Evolutionary conservation across 2,113 vertebrate species (phyloP), one percentile per base, ranked within the genome.

Genomic region (Speoplatyrhinus poulsoni): DNA sequence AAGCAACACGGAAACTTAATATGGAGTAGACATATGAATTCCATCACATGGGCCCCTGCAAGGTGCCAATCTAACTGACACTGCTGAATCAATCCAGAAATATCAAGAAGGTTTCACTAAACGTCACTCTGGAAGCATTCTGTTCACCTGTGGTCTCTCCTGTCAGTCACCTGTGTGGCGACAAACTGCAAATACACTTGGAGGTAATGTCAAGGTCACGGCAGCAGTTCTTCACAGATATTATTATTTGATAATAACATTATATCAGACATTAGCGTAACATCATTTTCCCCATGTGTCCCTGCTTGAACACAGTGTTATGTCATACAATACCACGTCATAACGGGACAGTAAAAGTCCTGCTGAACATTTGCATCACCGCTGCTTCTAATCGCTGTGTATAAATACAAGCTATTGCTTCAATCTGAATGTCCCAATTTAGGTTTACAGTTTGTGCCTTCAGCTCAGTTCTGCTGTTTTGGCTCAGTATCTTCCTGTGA

Each of bases 1-100:
- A 88, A 90, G 87, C 86, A 88, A 73, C 82, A 84, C 41, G 9
- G 76, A 83, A 88, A 88, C 83, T 88, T 92, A 90, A 93, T 89
- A 90, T 89, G 83, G 89, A 92, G 86, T 82, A 86, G 87, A 89
- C 85, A 84, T 85, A 88, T 85, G 88, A 90, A 90, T 91, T 87
- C 87, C 78, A 85, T 88, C 85, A 77, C 83, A 90, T 84, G 72
- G 85, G 89, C 88, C 56, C 68, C 73, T 85, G 91, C 88, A 87
- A 90, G 81, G 81, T 80, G 82, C 80, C 69, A 62, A 77, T 75
- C 85, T 79, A 85, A 81, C 81, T 84, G 77, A 83, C 87, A 86
- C 83, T 61, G 73, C 72, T 76, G 79, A 90, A 90, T 91, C 88
- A 90, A 92, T 92, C 89, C 81, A 85, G 76, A 88, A 88, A 90